Evolutionary conservation across 2,797 vertebrate genomes (phyloP).

Genomic region (Tinamus major): DNA sequence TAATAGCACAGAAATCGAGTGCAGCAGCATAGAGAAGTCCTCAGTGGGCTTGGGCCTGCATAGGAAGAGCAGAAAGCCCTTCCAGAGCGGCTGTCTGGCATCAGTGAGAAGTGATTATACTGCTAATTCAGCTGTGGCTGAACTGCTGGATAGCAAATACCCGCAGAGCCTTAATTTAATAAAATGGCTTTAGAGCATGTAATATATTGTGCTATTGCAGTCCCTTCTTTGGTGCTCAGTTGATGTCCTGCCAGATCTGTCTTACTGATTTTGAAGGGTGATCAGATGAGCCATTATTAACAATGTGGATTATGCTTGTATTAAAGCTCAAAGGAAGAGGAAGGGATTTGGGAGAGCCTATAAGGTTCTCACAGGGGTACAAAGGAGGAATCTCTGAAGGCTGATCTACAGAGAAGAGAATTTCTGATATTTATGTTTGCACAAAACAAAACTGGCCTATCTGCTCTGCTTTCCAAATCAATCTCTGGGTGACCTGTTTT

Average conservation of each 20-base stretch:
- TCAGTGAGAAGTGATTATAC: fast-evolving
- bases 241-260: not conserved
- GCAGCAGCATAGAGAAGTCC: not conserved
- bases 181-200: not conserved
- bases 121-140: not conserved
- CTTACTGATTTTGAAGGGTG: not conserved
- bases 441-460: not conserved
- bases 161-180: not conserved
- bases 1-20: not conserved
- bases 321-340: not conserved
- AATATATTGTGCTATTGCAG: not conserved
- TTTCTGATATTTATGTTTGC: constrained; percentile 9
- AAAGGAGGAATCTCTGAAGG: not conserved
- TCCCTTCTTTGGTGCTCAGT: not conserved
- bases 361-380: not conserved
- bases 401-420: not conserved
- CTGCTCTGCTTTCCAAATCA: not conserved
- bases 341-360: constrained; percentile 19
- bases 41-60: not conserved
- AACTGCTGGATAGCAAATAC: not conserved
- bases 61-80: not conserved
- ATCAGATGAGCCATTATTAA: not conserved
- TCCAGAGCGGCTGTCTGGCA: not conserved
- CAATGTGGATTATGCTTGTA: not conserved
- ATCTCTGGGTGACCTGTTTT: not conserved